A percentile compares a stretch with the other conserved stretches of the same genome.
Conservation (phyloP, 2,888 invertebrate genomes). For the Melanophora roralis region DNA sequence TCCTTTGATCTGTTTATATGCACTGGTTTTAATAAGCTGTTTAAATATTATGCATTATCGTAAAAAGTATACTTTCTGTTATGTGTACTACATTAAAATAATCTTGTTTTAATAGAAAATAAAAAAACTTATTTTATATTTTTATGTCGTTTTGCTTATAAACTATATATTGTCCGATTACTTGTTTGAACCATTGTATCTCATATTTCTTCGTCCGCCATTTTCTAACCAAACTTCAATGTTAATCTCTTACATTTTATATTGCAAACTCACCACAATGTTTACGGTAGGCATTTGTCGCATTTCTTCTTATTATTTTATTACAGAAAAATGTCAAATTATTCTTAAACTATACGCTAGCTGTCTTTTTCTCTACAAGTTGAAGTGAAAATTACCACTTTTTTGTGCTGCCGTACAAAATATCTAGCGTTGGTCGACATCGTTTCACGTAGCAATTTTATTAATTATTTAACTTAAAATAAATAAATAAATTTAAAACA, state of each 20-base stretch:
- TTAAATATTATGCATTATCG: no score
- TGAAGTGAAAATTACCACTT: constrained; percentile 54
- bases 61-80: no score
- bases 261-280: constrained; percentile 9
- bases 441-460: constrained; percentile 50
- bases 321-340: constrained; percentile 55
- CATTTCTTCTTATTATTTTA: constrained; percentile 29
- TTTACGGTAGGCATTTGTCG: not conserved
- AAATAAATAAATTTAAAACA: constrained; percentile 19
- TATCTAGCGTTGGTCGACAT: constrained; percentile 65
- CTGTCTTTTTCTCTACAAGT: constrained; percentile 27
- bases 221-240: constrained; percentile 59
- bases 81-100: no score
- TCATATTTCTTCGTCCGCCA: constrained; percentile 54
- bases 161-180: constrained; percentile 1
- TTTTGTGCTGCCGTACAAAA: constrained; percentile 62
- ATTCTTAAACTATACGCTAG: constrained; percentile 4
- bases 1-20: no score
- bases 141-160: constrained; percentile 55
- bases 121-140: no score
- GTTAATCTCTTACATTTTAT: constrained; percentile 23
- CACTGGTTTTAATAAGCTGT: no score
- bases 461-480: constrained; percentile 44
- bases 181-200: constrained; percentile 23
- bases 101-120: no score